A percentile compares a stretch with the other conserved stretches of the same genome.
phyloP scores from a whole-genome alignment of 2,113 vertebrate genomes.

The Scalopus aquaticus region DNA sequence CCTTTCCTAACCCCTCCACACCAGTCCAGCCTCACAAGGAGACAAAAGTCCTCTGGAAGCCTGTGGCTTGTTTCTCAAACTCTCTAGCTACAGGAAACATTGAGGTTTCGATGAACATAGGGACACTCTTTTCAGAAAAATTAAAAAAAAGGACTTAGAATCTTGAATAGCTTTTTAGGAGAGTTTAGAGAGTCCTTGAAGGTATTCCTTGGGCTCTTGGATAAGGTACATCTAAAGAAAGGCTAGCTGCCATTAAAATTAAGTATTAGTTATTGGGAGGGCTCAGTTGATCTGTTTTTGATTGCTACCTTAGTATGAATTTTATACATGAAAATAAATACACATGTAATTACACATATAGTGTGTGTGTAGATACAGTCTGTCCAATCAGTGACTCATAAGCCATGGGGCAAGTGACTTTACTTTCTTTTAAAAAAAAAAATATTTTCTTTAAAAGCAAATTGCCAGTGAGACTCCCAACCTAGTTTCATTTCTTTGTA shows the following conservation, averaged over 20 bases:
- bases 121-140: not conserved
- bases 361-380: not conserved
- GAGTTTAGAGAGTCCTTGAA: not conserved
- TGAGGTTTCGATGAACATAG: not conserved
- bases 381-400: not conserved
- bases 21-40: not conserved
- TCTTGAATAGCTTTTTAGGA: not conserved
- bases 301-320: not conserved
- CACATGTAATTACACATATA: not conserved
- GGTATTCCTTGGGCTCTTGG: not conserved
- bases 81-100: not conserved
- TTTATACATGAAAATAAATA: not conserved
- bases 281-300: not conserved
- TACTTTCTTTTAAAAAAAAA: not conserved
- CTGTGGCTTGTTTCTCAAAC: not conserved
- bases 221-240: not conserved
- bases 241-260: not conserved
- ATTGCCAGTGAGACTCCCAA: not conserved
- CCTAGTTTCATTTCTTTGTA: not conserved
- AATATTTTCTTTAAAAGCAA: too few relatives aligned
- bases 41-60: not conserved
- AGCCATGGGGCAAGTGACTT: not conserved
- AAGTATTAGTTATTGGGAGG: not conserved
- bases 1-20: accelerated
- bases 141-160: not conserved